phyloP scores from a whole-genome alignment of 2,888 invertebrate species.

The Erebia palarica region DNA sequence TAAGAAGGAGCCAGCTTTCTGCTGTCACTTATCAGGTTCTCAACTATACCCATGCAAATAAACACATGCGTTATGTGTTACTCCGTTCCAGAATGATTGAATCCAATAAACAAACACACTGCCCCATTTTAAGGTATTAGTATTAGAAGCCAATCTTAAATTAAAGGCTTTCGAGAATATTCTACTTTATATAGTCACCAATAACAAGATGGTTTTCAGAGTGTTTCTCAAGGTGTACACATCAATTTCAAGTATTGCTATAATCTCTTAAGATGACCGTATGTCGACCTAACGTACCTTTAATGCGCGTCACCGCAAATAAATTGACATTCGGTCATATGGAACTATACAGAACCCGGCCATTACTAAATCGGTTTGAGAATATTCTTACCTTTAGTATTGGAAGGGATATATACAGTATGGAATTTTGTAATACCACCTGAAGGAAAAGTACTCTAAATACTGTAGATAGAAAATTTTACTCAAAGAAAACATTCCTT shows the following conservation, averaged over 20 bases:
- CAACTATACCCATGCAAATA: no score
- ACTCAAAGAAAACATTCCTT: no score
- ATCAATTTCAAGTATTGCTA: slow-evolving; percentile 8
- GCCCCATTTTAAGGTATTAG: background rate
- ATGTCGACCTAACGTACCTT: slow-evolving; percentile 12
- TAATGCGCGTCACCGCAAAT: slow-evolving; percentile 8
- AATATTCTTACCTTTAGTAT: no score
- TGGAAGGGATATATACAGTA: no score
- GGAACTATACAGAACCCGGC: background rate
- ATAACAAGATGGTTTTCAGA: slow-evolving; percentile 8
- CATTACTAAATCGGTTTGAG: slow-evolving; percentile 9
- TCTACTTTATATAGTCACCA: background rate
- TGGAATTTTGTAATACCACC: no score
- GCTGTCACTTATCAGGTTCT: no score
- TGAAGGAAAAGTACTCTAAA: no score
- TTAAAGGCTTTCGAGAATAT: background rate
- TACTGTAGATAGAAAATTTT: no score
- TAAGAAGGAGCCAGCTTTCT: no score
- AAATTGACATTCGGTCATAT: slow-evolving; percentile 14
- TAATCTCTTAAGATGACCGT: slow-evolving; percentile 28
- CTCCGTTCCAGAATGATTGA: background rate
- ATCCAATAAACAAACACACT: background rate
- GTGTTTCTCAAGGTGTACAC: background rate
- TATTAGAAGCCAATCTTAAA: background rate
- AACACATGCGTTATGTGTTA: no score